Conservation (phyloP, 2,888 invertebrate genomes). For the Liopterus haemorrhoidalis region DNA sequence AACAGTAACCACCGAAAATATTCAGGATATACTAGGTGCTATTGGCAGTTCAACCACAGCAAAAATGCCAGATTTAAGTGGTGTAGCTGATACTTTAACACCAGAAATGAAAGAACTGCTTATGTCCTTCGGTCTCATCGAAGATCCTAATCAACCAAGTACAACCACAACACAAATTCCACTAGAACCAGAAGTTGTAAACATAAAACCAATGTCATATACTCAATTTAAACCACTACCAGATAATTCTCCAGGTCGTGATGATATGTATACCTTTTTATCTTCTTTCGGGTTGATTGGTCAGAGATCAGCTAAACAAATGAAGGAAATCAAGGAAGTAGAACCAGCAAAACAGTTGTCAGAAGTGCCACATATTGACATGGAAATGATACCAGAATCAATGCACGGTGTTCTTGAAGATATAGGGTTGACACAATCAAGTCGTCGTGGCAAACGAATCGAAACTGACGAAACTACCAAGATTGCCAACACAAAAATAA, state of each 20-base stretch:
- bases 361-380: conserved; percentile 36
- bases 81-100: conserved; percentile 41
- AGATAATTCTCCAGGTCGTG: conserved; percentile 33
- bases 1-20: conserved; percentile 37
- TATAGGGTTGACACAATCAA: conserved; percentile 30
- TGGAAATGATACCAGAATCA: conserved; percentile 41
- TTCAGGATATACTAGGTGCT: conserved; percentile 45
- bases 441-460: conserved; percentile 19
- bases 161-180: conserved; percentile 12
- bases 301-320: conserved; percentile 27
- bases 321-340: conserved; percentile 18
- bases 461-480: conserved; percentile 17
- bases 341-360: conserved; percentile 31
- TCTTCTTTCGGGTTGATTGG: conserved; percentile 42
- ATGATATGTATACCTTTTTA: conserved; percentile 43
- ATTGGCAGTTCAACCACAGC: conserved; percentile 41
- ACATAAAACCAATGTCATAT: conserved; percentile 41
- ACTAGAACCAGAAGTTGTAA: conserved; percentile 35
- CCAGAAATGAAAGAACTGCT: conserved; percentile 47
- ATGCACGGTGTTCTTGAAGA: conserved; percentile 31
- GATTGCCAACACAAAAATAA: conserved; percentile 15
- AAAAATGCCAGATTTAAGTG: conserved; percentile 38
- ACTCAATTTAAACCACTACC: conserved; percentile 45
- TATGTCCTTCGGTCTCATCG: conserved; percentile 46
- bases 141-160: conserved; percentile 35